These are phyloP conservation scores for Cyphomyrmex costatus DNA, from an alignment of 1,140 invertebrate genomes.

Conservation along the genomic window DNA sequence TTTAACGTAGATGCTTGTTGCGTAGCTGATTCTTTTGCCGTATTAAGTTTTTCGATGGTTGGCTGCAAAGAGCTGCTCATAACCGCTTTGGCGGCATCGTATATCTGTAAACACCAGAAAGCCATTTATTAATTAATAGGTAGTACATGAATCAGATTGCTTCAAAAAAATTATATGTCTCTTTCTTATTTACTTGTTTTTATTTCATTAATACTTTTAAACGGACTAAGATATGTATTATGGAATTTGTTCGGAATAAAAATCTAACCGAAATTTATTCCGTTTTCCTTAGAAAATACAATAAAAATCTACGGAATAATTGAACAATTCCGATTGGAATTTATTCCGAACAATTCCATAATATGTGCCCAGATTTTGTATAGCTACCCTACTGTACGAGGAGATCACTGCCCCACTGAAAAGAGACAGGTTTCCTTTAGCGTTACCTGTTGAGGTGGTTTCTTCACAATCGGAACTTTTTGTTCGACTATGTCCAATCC, in stretches of 20 bases:
- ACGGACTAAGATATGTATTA: background rate
- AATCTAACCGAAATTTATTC: too few species aligned
- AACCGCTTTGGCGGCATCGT: conserved; percentile 90
- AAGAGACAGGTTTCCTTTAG: background rate
- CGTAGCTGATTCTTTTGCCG: conserved; percentile 88
- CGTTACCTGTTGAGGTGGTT: conserved; percentile 85
- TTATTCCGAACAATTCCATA: too few species aligned
- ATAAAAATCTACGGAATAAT: too few species aligned
- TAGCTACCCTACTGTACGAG: background rate
- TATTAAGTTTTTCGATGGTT: conserved; percentile 88
- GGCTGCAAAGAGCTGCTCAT: conserved; percentile 89
- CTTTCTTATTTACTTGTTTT: background rate
- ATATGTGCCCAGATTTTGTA: background rate
- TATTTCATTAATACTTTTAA: background rate
- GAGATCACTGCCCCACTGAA: background rate
- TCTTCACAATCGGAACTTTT: conserved; percentile 86
- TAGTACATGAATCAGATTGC: background rate
- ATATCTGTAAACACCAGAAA: conserved; percentile 86
- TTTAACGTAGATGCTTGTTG: conserved; percentile 89
- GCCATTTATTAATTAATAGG: background rate
- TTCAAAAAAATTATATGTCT: background rate
- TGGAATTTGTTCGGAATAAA: too few species aligned
- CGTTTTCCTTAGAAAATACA: too few species aligned
- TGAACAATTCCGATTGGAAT: too few species aligned
- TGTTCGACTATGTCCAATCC: conserved; percentile 86